Evolutionary conservation across 2,888 invertebrate species (phyloP).

Genomic region (Lissocephala sabroskyi): DNA sequence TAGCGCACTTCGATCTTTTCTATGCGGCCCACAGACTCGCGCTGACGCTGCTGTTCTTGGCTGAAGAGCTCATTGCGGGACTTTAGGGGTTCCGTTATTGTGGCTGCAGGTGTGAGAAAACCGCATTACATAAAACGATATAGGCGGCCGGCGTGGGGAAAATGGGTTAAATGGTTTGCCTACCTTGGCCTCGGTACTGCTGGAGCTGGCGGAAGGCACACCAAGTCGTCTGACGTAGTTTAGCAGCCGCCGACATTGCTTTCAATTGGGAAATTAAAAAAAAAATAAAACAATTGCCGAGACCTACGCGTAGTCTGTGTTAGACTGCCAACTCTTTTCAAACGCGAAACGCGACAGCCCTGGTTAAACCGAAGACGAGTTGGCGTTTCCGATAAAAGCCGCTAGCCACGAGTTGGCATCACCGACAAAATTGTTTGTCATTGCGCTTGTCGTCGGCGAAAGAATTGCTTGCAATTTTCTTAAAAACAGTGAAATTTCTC

Average conservation of each 20-base stretch:
- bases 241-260: conserved; percentile 42
- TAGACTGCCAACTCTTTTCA: too few relatives aligned
- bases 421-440: conserved; percentile 10
- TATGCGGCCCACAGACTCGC: conserved; percentile 83
- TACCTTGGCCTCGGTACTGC: conserved; percentile 34
- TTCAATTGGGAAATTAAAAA: too few relatives aligned
- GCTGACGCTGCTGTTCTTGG: conserved; percentile 83
- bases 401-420: too few relatives aligned
- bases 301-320: too few relatives aligned
- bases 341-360: too few relatives aligned
- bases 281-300: too few relatives aligned
- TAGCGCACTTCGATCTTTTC: conserved; percentile 93
- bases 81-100: conserved; percentile 73
- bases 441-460: conserved; percentile 45
- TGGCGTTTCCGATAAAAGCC: too few relatives aligned
- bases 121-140: not conserved
- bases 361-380: too few relatives aligned
- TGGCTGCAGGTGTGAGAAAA: not conserved
- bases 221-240: conserved; percentile 34
- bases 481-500: conserved; percentile 4
- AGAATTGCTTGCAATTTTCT: conserved; percentile 28
- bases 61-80: conserved; percentile 82
- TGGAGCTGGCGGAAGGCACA: conserved; percentile 32
- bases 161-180: not conserved
- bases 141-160: not conserved